A percentile compares a stretch with the other conserved stretches of the same genome.
Evolutionary conservation across 2,888 invertebrate genomes (phyloP).

Genomic region (Troglohyphantes excavatus): DNA sequence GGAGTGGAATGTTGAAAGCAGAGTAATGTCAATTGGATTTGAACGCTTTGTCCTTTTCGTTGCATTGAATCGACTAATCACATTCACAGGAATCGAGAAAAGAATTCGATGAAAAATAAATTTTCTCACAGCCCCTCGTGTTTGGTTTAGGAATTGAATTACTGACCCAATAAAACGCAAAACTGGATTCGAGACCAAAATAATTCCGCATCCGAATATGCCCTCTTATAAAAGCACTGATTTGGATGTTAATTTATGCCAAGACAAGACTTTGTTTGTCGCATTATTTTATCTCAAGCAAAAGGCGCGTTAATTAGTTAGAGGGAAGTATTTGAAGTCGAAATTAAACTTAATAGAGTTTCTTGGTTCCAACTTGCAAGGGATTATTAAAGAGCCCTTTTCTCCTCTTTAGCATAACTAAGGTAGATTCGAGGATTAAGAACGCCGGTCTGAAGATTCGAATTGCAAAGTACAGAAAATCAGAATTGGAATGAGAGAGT

Average conservation of each 20-base stretch:
- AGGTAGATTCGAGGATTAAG: neutral
- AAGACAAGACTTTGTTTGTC: slow-evolving; percentile 12
- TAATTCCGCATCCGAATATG: no score
- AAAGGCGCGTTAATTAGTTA: neutral
- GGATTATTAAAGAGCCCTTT: slow-evolving; percentile 14
- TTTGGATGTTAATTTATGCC: slow-evolving; percentile 45
- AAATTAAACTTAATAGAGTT: slow-evolving; percentile 42
- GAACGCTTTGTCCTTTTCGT: slow-evolving; percentile 45
- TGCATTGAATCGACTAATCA: slow-evolving; percentile 35
- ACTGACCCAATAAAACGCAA: neutral
- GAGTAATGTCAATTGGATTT: slow-evolving; percentile 47
- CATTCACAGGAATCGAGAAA: neutral
- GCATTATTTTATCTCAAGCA: slow-evolving; percentile 24
- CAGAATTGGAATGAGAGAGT: no score
- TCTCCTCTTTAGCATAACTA: neutral
- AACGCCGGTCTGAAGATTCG: no score
- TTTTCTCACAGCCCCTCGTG: neutral
- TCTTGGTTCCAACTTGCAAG: neutral
- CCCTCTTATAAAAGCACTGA: neutral
- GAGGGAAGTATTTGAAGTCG: no score
- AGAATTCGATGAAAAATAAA: slow-evolving; percentile 36
- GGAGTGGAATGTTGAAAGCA: neutral
- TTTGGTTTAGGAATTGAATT: slow-evolving; percentile 21
- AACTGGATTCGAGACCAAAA: no score
- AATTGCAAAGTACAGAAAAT: no score